Evolutionary conservation across 2,888 invertebrate species (phyloP), one percentile per base, ranked within the genome.

Genomic region (Meganola albula): DNA sequence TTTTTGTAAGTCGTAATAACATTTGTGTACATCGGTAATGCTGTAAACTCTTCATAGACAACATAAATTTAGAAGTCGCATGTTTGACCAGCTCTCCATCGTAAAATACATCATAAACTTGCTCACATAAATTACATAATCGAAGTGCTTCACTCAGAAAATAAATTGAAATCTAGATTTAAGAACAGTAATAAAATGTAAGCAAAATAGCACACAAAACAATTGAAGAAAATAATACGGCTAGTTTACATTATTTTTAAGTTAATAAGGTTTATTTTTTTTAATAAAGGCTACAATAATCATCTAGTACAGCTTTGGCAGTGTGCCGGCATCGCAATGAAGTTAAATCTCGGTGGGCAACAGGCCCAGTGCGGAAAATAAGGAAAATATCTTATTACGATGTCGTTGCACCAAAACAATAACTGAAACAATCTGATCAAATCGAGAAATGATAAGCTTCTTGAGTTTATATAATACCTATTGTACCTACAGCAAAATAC

Each of bases 81-180:
- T 79, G 79, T 78, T 75, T 75, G 76, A 74, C 76, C 75, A 70
- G 73, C 67, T 70, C 71, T 69, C 62, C 59, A 71, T 75, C 77
- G 78, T 80, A 78, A 80, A 80, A 70, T 72, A 70, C 68, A 71
- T 65, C 75, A 76, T 78, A 80, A 80, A 80, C 51, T 63, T 48
- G 59, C 57, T 58, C 57, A 65, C 73, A 78, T 79, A 73, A 77
- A 72, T 76, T 73, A 62, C 58, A 72, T 75, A 76, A 77, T 77
- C 73, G 72, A 74, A 64, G 44, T 44, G 42, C 59, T 52, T 55
- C 58, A 61, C 56, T 65, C 48, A 41, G 55, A 61, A 63, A 72
- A 70, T 63, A 57, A 70, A 71, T 68, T 54, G 49, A 62, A 51
- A 57, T 63, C 26, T 28, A 37, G n/a, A n/a, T n/a, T n/a, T n/a